These are phyloP conservation scores for Eriosoma lanigerum DNA, from an alignment of 1,140 invertebrate genomes.

Conservation along the genomic window DNA sequence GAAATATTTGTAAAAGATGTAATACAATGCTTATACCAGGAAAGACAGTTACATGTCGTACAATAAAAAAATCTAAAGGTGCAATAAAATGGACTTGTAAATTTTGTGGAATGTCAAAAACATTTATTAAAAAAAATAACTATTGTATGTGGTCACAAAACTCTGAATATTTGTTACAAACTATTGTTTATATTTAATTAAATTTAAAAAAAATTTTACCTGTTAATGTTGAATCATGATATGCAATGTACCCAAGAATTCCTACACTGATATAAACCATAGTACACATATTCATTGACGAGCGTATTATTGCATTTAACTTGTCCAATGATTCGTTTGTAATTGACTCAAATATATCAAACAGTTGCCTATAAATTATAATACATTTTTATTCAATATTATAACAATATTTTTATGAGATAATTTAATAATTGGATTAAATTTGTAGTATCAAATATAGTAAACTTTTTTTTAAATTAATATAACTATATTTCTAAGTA, in stretches of 20 bases:
- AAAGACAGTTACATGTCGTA: slow-evolving; percentile 54
- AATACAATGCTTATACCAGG: slow-evolving; percentile 55
- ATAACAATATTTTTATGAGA: too few species aligned
- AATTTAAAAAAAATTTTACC: slow-evolving; percentile 60
- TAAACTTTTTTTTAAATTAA: not conserved
- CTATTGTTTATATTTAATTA: slow-evolving; percentile 17
- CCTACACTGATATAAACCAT: slow-evolving; percentile 84
- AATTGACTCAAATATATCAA: slow-evolving; percentile 90
- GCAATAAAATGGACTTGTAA: slow-evolving; percentile 54
- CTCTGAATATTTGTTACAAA: slow-evolving; percentile 17
- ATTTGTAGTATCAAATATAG: not conserved
- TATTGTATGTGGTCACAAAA: slow-evolving; percentile 31
- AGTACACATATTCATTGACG: slow-evolving; percentile 89
- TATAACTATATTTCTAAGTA: too few species aligned
- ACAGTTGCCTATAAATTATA: slow-evolving; percentile 74
- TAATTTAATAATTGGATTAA: not conserved
- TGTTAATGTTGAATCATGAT: slow-evolving; percentile 73
- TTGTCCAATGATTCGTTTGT: slow-evolving; percentile 84
- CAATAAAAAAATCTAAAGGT: slow-evolving; percentile 54
- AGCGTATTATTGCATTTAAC: slow-evolving; percentile 83
- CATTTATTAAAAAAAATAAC: slow-evolving; percentile 25
- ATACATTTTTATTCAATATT: too few species aligned
- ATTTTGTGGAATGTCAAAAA: slow-evolving; percentile 24
- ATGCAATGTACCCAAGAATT: slow-evolving; percentile 93
- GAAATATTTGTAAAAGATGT: slow-evolving; percentile 56